Base-by-base conservation (phyloP, 64 coral and sea anemone genomes). In the Montipora foliosa region DNA sequence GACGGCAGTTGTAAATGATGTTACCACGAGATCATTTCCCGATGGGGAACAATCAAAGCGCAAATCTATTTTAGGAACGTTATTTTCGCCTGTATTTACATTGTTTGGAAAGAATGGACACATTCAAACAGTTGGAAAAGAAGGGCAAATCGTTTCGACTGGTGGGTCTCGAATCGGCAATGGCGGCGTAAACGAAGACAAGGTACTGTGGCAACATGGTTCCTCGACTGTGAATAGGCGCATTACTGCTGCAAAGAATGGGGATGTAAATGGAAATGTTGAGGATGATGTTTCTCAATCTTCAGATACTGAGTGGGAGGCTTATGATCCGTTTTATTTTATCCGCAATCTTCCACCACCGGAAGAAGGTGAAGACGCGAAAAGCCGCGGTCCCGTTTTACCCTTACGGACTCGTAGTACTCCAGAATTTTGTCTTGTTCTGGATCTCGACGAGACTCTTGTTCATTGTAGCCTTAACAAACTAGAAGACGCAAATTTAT, bases 391-490 rank as follows among this genome's bases (percentile, higher is more conserved):
- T n/a, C 98, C 98, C 1, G 98, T 99, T 6, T 61, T 99, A 8
- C 98, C 98, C 19, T 96, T 99, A 69, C 82, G 86, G 37, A 99
- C 98, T 67, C 92, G 98, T 75, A 96, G 98, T 51, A 99, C 98
- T 51, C 95, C 98, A 11, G 94, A 99, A 90, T 96, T 96, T 74
- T 94, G 95, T 29, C 95, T 99, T 47, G 98, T 99, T 15, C 81
- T 99, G 22, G 98, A 99, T 83, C 59, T 99, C 22, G 98, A 99
- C 84, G 98, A 99, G 87, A 99, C 98, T 17, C 90, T 99, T 5
- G 98, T 99, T 89, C 98, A 99, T 76, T 99, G 98, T 53, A 99
- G 98, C 82, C 93, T 99, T 52, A 99, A 99, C 81, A 96, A 94
- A 90, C 95, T 99, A 44, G 98, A 99, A 71, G 98, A 99, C 82